Conservation (phyloP, 2,113 vertebrate genomes). For the Lucifuga dentata region DNA sequence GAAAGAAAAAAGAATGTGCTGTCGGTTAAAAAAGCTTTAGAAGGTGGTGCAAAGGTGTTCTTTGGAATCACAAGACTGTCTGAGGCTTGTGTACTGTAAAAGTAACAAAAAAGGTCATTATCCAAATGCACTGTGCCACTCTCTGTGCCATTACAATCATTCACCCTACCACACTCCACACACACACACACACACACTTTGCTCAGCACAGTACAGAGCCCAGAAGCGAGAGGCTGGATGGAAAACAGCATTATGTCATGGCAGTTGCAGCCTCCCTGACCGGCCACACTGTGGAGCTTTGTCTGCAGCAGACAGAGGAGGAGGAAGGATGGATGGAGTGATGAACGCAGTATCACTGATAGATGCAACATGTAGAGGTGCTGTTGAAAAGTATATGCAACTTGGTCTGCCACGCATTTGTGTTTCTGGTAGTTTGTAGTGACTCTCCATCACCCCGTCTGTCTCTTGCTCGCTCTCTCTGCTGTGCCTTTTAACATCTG, state of each 20-base stretch:
- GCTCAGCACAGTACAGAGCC: slow-evolving; percentile 20
- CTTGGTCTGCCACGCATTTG: not conserved
- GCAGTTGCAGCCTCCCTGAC: slow-evolving; percentile 58
- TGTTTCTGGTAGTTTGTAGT: slow-evolving; percentile 17
- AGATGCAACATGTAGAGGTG: too few relatives aligned
- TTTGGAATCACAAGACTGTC: slow-evolving; percentile 1
- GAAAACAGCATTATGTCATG: slow-evolving; percentile 74
- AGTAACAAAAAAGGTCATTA: slow-evolving; percentile 32
- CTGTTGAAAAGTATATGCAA: slow-evolving; percentile 1
- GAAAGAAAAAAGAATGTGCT: slow-evolving; percentile 3
- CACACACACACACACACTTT: slow-evolving; percentile 44
- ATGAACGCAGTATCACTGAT: not conserved
- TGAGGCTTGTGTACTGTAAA: slow-evolving; percentile 4
- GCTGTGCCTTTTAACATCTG: slow-evolving; percentile 73
- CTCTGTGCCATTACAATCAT: slow-evolving; percentile 33
- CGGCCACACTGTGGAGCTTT: slow-evolving; percentile 76
- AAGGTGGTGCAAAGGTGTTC: slow-evolving; percentile 1
- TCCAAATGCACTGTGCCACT: slow-evolving; percentile 9
- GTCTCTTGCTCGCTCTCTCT: slow-evolving; percentile 21
- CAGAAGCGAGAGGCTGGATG: slow-evolving; percentile 45
- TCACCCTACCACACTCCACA: slow-evolving; percentile 16
- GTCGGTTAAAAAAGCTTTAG: not conserved
- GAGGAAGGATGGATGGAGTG: not conserved
- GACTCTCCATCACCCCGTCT: slow-evolving; percentile 31
- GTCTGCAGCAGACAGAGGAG: slow-evolving; percentile 60